Evolutionary conservation across 2,797 vertebrate species (phyloP).

Genomic region (Monodelphis domestica): DNA sequence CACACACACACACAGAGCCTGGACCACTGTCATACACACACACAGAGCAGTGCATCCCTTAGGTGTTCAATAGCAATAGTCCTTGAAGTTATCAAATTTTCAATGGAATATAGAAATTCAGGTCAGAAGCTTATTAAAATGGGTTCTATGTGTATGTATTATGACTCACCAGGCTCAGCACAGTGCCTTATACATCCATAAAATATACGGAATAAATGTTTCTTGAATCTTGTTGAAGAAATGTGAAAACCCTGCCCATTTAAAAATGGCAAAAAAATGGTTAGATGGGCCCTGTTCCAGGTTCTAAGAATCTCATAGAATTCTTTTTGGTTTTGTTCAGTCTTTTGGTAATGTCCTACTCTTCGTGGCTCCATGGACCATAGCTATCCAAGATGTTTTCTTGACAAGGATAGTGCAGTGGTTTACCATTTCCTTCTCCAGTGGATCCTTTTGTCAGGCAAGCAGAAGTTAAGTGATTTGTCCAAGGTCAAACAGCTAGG

Average conservation of each 20-base stretch:
- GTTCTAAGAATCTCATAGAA: neutral
- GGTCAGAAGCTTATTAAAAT: neutral
- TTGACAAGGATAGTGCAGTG: neutral
- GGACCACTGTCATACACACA: no score
- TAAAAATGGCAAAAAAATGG: neutral
- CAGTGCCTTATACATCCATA: neutral
- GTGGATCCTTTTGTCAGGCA: neutral
- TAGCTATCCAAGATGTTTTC: neutral
- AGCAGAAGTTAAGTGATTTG: neutral
- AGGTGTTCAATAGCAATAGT: neutral
- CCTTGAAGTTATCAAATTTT: neutral
- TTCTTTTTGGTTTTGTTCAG: neutral
- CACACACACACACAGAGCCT: neutral
- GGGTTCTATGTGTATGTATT: neutral
- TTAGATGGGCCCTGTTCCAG: neutral
- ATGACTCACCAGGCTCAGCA: neutral
- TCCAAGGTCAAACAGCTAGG: neutral
- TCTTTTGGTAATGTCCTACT: neutral
- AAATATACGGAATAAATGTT: neutral
- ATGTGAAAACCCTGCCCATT: neutral
- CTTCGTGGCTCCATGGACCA: neutral
- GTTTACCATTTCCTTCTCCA: neutral
- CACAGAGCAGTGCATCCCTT: neutral
- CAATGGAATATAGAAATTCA: neutral
- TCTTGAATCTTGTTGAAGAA: neutral